Percentiles rank a stretch among this genome's conserved stretches.
These are phyloP conservation scores for Oreotragus oreotragus DNA, from an alignment of 2,113 vertebrate species.

Conservation along the genomic window DNA sequence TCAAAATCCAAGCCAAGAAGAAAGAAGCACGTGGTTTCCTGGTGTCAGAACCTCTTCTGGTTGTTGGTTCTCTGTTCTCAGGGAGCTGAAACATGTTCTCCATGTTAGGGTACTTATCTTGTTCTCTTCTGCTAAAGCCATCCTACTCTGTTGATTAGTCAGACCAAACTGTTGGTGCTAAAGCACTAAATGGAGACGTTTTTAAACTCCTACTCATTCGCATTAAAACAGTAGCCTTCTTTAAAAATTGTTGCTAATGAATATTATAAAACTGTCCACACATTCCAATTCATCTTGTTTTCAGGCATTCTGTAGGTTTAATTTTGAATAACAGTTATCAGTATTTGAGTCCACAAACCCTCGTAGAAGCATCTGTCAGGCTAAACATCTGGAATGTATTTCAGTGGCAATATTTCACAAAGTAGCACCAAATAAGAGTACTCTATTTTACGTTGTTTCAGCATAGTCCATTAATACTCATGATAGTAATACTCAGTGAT, in stretches of 20 bases:
- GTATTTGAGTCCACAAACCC: background rate
- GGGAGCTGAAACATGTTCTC: background rate
- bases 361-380: background rate
- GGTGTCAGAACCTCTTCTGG: background rate
- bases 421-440: background rate
- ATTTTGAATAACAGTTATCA: background rate
- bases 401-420: background rate
- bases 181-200: background rate
- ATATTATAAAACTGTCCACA: background rate
- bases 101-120: background rate
- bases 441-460: background rate
- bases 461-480: background rate
- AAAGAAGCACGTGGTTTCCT: background rate
- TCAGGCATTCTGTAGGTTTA: background rate
- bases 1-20: background rate
- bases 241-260: background rate
- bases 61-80: background rate
- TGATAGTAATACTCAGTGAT: background rate
- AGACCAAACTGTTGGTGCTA: background rate
- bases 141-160: background rate
- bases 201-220: slow-evolving; percentile 13
- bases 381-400: background rate
- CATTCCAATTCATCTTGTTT: background rate
- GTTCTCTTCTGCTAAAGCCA: background rate
- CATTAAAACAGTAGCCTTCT: background rate